A percentile compares a stretch with the other conserved stretches of the same genome.
Conservation (phyloP, 2,113 vertebrate genomes). For the Sapajus apella region DNA sequence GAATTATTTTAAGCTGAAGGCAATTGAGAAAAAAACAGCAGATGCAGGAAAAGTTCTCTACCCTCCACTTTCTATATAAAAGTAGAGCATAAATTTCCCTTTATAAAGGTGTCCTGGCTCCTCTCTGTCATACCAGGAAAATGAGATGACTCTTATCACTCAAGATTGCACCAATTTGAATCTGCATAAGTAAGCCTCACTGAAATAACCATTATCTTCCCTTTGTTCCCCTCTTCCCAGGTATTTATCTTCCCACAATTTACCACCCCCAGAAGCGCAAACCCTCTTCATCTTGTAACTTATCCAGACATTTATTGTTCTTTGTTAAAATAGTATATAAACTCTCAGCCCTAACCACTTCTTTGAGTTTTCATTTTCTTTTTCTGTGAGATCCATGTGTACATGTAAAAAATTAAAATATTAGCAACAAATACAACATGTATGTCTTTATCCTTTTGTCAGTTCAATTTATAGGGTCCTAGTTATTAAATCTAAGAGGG, state of each 20-base stretch:
- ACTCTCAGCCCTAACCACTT: not conserved
- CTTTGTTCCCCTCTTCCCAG: not conserved
- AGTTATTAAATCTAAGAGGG: not conserved
- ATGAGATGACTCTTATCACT: not conserved
- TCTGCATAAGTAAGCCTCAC: not conserved
- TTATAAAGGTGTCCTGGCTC: not conserved
- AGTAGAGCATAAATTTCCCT: not conserved
- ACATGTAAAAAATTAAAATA: not conserved
- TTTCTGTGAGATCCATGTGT: not conserved
- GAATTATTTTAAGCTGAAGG: constrained; percentile 2
- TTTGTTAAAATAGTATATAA: not conserved
- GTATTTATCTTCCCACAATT: not conserved
- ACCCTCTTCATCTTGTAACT: not conserved
- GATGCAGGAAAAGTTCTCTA: not conserved
- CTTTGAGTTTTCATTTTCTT: not conserved
- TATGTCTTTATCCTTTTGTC: not conserved
- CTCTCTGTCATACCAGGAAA: not conserved
- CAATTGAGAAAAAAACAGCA: not conserved
- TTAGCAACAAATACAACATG: not conserved
- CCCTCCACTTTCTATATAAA: not conserved
- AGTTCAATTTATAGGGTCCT: not conserved
- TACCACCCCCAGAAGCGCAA: not conserved
- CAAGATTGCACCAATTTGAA: not conserved
- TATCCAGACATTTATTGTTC: not conserved
- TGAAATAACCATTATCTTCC: not conserved